A percentile compares a stretch with the other conserved stretches of the same genome.
Evolutionary conservation across 2,888 invertebrate species (phyloP).

Genomic region (Xanthorhoe spadicearia): DNA sequence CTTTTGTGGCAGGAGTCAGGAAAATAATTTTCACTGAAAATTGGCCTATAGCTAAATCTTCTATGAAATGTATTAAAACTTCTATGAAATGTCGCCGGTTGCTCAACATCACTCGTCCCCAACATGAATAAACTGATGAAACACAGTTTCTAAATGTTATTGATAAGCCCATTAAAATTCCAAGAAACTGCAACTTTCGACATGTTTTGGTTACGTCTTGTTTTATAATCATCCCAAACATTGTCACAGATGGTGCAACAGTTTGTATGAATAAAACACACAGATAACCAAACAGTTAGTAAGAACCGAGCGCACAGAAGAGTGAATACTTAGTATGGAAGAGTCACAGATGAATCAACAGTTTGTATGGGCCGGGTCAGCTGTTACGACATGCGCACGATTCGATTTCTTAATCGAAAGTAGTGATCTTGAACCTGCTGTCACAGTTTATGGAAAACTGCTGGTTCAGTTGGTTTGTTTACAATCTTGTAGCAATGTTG

Average conservation of each 20-base stretch:
- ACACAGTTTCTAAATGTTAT: conserved; percentile 48
- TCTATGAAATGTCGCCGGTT: background rate
- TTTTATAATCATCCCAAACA: conserved; percentile 47
- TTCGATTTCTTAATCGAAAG: conserved; percentile 71
- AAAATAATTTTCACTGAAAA: background rate
- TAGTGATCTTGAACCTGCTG: conserved; percentile 70
- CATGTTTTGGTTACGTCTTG: conserved; percentile 57
- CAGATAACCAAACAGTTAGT: conserved; percentile 22
- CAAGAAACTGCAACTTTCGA: conserved; percentile 54
- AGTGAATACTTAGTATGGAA: conserved; percentile 18
- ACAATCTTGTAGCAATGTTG: background rate
- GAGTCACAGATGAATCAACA: conserved; percentile 10
- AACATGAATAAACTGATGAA: conserved; percentile 35
- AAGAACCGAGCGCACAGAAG: conserved; percentile 9
- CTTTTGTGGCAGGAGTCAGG: too few species aligned
- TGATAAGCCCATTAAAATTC: conserved; percentile 45
- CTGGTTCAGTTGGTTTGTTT: conserved; percentile 17
- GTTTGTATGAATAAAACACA: conserved; percentile 9
- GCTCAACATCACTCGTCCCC: conserved; percentile 13
- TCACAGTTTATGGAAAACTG: conserved; percentile 11
- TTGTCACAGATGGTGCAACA: conserved; percentile 13
- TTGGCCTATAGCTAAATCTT: too few species aligned
- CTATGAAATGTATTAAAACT: background rate
- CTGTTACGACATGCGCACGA: conserved; percentile 57
- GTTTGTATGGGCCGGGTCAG: conserved; percentile 54